These are phyloP conservation scores for Craniophora ligustri DNA, from an alignment of 2,888 invertebrate species.

Conservation along the genomic window DNA sequence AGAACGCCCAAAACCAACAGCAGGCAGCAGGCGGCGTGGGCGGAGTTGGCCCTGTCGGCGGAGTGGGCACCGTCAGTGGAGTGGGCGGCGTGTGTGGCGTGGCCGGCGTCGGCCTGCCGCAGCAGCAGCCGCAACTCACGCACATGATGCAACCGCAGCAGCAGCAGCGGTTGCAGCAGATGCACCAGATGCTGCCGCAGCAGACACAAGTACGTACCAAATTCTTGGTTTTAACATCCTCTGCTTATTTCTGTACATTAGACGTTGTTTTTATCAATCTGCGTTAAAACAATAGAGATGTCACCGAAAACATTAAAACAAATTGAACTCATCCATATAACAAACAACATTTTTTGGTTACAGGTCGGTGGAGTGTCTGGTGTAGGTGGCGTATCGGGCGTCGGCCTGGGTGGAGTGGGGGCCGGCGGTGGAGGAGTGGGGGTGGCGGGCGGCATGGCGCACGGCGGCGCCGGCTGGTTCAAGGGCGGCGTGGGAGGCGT, in stretches of 20 bases:
- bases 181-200: constrained; percentile 88
- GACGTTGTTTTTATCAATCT: too few relatives aligned
- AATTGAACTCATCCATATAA: too few relatives aligned
- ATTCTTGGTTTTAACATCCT: too few relatives aligned
- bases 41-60: constrained; percentile 58
- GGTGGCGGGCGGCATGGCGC: constrained; percentile 57
- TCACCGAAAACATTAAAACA: too few relatives aligned
- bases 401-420: constrained; percentile 55
- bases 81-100: constrained; percentile 68
- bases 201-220: constrained; percentile 83
- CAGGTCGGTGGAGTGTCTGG: constrained; percentile 59
- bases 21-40: constrained; percentile 71
- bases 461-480: constrained; percentile 56
- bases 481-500: constrained; percentile 56
- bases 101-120: constrained; percentile 78
- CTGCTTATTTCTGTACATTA: too few relatives aligned
- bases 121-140: constrained; percentile 85
- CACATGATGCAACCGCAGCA: constrained; percentile 90
- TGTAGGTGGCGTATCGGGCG: constrained; percentile 50
- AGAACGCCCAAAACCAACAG: constrained; percentile 86
- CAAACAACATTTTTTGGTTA: not conserved
- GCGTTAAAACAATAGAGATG: too few relatives aligned
- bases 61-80: constrained; percentile 65
- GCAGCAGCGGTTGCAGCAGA: constrained; percentile 88
- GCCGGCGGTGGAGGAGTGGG: constrained; percentile 59